phyloP scores from a whole-genome alignment of 2,113 vertebrate genomes.

The Saguinus imperator region DNA sequence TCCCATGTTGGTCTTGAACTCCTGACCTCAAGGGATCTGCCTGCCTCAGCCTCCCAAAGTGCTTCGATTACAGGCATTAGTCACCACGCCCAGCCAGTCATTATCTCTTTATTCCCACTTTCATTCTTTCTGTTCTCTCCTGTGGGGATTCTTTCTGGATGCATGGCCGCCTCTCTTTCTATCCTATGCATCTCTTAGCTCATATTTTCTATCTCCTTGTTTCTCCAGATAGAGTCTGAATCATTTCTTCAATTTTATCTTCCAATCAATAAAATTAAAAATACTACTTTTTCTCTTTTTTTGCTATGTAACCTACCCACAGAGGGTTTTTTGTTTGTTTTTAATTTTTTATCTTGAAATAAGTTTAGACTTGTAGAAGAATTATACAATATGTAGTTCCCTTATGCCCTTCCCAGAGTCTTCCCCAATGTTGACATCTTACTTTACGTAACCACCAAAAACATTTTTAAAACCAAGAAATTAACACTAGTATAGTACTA shows the following conservation, averaged over 20 bases:
- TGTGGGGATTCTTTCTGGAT: neutral
- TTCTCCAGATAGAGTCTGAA: neutral
- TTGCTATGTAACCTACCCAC: neutral
- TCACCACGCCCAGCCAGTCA: rapidly evolving
- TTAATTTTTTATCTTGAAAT: neutral
- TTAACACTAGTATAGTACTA: rapidly evolving
- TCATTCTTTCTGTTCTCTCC: neutral
- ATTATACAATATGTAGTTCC: neutral
- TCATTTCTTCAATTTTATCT: neutral
- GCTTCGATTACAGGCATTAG: too few relatives aligned
- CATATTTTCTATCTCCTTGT: neutral
- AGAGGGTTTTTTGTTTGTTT: neutral
- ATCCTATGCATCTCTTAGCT: neutral
- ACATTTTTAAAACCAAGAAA: neutral
- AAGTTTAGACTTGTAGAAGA: neutral
- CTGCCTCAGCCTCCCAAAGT: too few relatives aligned
- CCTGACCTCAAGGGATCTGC: too few relatives aligned
- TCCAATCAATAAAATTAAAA: neutral
- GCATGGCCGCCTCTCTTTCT: neutral
- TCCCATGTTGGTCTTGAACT: too few relatives aligned
- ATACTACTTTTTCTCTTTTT: neutral
- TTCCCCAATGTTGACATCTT: neutral
- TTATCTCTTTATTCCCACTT: neutral
- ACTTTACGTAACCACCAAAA: neutral
- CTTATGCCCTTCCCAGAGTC: rapidly evolving